A percentile compares a stretch with the other conserved stretches of the same genome.
Evolutionary conservation across 2,797 vertebrate species (phyloP).

Genomic region (Rhinogobio ventralis): DNA sequence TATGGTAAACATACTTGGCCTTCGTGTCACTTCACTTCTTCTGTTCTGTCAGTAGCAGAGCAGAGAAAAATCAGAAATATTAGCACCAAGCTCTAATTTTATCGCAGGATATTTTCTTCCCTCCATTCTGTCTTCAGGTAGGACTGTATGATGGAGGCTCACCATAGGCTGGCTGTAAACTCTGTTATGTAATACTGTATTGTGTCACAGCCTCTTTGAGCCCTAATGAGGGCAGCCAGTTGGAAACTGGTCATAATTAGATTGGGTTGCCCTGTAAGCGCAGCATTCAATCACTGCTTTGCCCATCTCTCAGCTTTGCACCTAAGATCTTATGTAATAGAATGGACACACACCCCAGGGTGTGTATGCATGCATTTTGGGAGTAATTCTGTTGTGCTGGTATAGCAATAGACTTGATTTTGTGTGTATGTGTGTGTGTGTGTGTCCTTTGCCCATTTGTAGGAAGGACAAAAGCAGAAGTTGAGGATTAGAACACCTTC

Average conservation of each 20-base stretch:
- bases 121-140: constrained; percentile 23
- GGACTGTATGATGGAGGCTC: constrained; percentile 20
- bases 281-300: constrained; percentile 33
- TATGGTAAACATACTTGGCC: too few relatives aligned
- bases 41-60: background rate
- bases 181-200: constrained; percentile 71
- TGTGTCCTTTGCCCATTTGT: constrained; percentile 40
- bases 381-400: background rate
- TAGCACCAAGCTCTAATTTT: background rate
- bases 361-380: constrained; percentile 9
- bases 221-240: constrained; percentile 70
- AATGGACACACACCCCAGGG: background rate
- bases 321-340: constrained; percentile 56
- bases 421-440: constrained; percentile 19
- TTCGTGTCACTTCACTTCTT: background rate
- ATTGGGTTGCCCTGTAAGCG: constrained; percentile 61
- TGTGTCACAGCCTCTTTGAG: constrained; percentile 67
- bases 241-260: constrained; percentile 67
- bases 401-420: constrained; percentile 12
- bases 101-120: constrained; percentile 20
- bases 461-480: constrained; percentile 46
- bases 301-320: constrained; percentile 43
- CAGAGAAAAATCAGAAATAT: constrained; percentile 1
- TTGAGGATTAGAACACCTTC: constrained; percentile 43
- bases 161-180: constrained; percentile 47